Evolutionary conservation across 2,888 invertebrate species (phyloP).

Genomic region (Chromoteleia sp.): DNA sequence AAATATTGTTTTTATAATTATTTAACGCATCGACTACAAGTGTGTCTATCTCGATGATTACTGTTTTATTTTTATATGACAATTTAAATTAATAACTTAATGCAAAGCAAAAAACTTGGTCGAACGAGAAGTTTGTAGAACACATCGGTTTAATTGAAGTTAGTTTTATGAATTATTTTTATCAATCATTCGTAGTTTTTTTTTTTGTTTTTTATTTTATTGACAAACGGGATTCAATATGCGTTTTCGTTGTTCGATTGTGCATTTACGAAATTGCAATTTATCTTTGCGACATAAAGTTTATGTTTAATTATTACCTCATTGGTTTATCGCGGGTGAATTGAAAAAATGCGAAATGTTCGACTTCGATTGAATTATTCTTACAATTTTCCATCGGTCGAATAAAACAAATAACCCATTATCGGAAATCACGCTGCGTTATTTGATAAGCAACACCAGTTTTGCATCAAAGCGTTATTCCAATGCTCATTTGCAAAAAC

Average conservation of each 20-base stretch:
- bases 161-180: background rate
- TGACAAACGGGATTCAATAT: too few species aligned
- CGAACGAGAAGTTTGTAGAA: too few species aligned
- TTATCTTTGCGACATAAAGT: too few species aligned
- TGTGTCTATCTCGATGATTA: too few species aligned
- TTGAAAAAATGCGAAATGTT: too few species aligned
- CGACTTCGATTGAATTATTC: too few species aligned
- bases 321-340: background rate
- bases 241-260: too few species aligned
- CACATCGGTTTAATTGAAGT: too few species aligned
- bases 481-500: slow-evolving; percentile 28
- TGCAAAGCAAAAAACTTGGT: background rate
- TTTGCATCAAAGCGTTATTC: slow-evolving; percentile 23
- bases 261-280: too few species aligned
- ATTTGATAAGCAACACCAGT: slow-evolving; percentile 43
- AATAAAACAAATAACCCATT: slow-evolving; percentile 45
- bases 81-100: background rate
- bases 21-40: too few species aligned
- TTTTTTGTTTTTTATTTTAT: too few species aligned
- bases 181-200: background rate
- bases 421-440: slow-evolving; percentile 46
- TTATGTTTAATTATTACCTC: background rate
- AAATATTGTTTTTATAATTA: too few species aligned
- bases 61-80: background rate
- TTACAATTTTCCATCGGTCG: background rate